Evolutionary conservation across 2,113 vertebrate genomes (phyloP), one percentile per base, ranked within the genome.

Genomic region (Tachuris rubrigastra): DNA sequence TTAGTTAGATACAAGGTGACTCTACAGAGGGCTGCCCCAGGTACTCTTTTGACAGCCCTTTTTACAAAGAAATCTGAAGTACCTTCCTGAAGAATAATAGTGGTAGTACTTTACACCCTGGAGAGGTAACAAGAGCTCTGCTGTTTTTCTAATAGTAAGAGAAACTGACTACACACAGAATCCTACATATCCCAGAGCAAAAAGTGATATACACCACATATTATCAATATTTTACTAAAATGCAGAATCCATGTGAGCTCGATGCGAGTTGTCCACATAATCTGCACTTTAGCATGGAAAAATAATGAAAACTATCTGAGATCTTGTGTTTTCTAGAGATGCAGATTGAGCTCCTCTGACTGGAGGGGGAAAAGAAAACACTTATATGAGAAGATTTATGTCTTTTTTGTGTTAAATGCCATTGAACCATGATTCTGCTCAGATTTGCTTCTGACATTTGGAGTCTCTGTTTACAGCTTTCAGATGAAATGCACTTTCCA

Each of bases 211-310:
- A 31, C 2, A 14, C 2, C 3, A 37, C 3, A 24, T 7, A 20
- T 28, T 16, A 31, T 31, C 30, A 55, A 11, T 52, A 58, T 52
- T 47, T 25, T 25, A 18, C 11, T 47, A 8, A 85, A 79, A 78
- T 67, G 49, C 9, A 65, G 23, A 68, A 75, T 60, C 49, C 5
- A 2, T 39, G 9, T 44, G 31, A 67, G 12, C 14, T 75, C 41
- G 5, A 2, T 47, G 23, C 0, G 0, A 25, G 23, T 21, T 41
- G 11, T 23, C 23, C 21, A 17, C 1, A 1, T 39, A 6, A 28
- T 56, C 44, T 79, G 5, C 65, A 22, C 15, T 66, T 87, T 27
- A 66, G 31, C 8, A 31, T 22, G 9, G 33, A 88, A 78, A 66
- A 87, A 21, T 41, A 63, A 52, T 27, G 19, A 37, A 89, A 87